A percentile compares a stretch with the other conserved stretches of the same genome.
Conservation (phyloP, 2,888 invertebrate genomes). For the Andrena haemorrhoa region DNA sequence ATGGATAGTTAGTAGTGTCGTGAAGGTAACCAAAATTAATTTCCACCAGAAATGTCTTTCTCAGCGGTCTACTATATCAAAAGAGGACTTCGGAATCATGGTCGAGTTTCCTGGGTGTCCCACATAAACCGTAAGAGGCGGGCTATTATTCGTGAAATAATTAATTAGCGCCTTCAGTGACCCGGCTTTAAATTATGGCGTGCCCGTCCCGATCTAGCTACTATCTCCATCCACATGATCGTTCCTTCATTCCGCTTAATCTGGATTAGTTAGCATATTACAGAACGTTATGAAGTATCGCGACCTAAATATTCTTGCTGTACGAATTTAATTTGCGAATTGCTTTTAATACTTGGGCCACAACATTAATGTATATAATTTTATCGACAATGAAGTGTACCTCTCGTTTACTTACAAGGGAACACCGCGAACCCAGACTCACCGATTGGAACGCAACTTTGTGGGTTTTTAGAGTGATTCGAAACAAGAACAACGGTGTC, state of each 20-base stretch:
- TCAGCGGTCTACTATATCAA: background rate
- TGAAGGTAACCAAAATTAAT: background rate
- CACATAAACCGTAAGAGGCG: slow-evolving; percentile 11
- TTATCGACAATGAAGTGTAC: too few species aligned
- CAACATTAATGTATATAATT: too few species aligned
- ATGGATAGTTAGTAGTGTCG: background rate
- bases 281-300: background rate
- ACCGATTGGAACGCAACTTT: too few species aligned
- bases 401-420: too few species aligned
- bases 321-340: background rate
- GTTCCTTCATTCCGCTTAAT: slow-evolving; percentile 24
- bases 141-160: slow-evolving; percentile 36
- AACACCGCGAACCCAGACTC: too few species aligned
- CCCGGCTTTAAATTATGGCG: slow-evolving; percentile 34
- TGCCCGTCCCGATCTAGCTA: background rate
- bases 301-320: slow-evolving; percentile 1
- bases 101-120: background rate
- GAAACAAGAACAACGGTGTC: too few species aligned
- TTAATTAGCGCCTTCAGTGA: slow-evolving; percentile 21
- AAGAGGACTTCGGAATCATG: background rate
- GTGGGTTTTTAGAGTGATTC: too few species aligned
- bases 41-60: background rate
- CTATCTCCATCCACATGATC: slow-evolving; percentile 11
- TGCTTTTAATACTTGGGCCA: background rate
- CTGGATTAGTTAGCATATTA: slow-evolving; percentile 18